Conservation (phyloP, 2,888 invertebrate species). For the Drosophila meridiana region DNA sequence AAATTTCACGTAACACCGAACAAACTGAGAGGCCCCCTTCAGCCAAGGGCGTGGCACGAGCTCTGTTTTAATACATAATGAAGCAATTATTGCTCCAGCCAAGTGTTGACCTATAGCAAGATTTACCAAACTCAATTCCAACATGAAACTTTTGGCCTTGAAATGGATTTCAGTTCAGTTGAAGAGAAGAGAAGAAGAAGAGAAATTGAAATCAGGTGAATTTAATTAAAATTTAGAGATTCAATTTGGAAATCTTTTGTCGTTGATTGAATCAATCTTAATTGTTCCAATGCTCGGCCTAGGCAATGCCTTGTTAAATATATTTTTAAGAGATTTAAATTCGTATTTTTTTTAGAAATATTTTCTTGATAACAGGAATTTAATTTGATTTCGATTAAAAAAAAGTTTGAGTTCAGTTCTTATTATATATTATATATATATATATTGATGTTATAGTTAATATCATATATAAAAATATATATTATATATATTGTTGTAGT, state of each 20-base stretch:
- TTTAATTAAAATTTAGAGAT: background rate
- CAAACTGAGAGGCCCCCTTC: background rate
- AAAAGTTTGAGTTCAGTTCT: too few relatives aligned
- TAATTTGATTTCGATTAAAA: too few relatives aligned
- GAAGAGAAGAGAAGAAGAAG: background rate
- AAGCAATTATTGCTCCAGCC: constrained; percentile 40
- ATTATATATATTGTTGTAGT: too few relatives aligned
- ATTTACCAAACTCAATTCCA: constrained; percentile 22
- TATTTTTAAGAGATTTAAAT: too few relatives aligned
- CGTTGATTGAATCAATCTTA: background rate
- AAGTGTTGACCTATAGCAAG: constrained; percentile 17
- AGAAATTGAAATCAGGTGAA: background rate
- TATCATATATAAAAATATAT: too few relatives aligned
- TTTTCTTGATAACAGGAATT: too few relatives aligned
- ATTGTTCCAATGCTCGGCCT: background rate
- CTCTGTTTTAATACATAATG: constrained; percentile 36
- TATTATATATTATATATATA: too few relatives aligned
- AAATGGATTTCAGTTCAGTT: background rate
- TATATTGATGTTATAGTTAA: too few relatives aligned
- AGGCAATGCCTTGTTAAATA: background rate
- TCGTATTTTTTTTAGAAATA: too few relatives aligned
- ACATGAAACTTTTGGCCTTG: constrained; percentile 3
- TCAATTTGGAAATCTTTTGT: background rate
- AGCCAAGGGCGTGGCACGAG: constrained; percentile 16
- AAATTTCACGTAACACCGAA: constrained; percentile 61